Conservation (phyloP, 2,888 invertebrate species). For the Lamellibrachia satsuma region DNA sequence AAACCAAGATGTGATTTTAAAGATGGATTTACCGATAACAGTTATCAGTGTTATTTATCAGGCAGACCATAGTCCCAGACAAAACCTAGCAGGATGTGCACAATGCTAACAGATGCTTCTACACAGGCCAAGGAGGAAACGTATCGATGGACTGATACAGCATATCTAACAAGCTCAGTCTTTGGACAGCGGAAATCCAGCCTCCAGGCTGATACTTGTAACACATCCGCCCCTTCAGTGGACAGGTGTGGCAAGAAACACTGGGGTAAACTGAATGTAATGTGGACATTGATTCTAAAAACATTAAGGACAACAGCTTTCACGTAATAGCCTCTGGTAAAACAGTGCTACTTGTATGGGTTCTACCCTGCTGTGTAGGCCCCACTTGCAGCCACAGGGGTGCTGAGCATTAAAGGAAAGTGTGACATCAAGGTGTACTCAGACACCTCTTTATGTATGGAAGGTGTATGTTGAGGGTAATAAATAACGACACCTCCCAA, state of each 20-base stretch:
- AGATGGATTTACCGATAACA: neutral
- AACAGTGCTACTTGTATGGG: neutral
- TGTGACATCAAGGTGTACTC: neutral
- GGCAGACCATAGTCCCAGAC: neutral
- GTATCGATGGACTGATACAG: neutral
- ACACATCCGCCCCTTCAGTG: conserved; percentile 1
- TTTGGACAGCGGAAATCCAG: neutral
- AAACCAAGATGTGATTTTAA: neutral
- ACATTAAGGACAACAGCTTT: neutral
- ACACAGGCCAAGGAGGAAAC: neutral
- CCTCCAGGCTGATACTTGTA: neutral
- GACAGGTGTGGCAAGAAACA: neutral
- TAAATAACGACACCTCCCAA: neutral
- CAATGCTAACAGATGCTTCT: neutral
- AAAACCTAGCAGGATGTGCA: neutral
- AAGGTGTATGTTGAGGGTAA: neutral
- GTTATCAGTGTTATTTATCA: neutral
- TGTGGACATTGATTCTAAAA: neutral
- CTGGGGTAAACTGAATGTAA: neutral
- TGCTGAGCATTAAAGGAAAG: neutral
- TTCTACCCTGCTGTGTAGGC: neutral
- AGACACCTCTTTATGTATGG: neutral
- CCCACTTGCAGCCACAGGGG: neutral
- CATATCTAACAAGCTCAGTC: neutral
- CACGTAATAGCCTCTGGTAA: neutral